Evolutionary conservation across 2,113 vertebrate species (phyloP), one percentile per base, ranked within the genome.

Genomic region (Gallinago media): DNA sequence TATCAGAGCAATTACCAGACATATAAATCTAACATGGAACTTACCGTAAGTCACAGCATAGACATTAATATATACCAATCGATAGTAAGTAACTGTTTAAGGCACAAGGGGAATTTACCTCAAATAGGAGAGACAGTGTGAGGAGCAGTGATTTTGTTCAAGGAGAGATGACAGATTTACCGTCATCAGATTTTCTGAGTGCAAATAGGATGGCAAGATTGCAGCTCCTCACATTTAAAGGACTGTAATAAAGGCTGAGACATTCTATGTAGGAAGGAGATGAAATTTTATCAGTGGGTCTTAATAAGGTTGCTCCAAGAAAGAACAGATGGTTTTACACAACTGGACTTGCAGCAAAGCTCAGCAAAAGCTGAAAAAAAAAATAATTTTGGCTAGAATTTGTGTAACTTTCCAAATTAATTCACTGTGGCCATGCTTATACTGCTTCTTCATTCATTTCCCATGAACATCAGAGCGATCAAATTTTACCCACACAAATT

Each of bases 381-480:
- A 91, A 22, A 15, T 47, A 83, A 58, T 44, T 85, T 93, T 88
- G 74, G 78, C 78, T 88, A 93, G 94, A 96, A 96, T 95, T 96
- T 86, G 76, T 83, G 63, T 92, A 93, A 95, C 94, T 96, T 96
- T 94, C 85, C 90, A 89, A 93, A 93, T 88, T 96, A 96, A 96
- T 96, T 96, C 92, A 94, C 92, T 97, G 88, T 97, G 95, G 76
- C 92, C 70, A 91, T 93, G 55, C 90, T 93, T 91, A 73, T 50
- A 74, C 59, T 80, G 34, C 94, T 90, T 73, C 79, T 96, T 93
- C 88, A 88, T 91, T 96, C 79, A 67, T 96, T 97, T 96, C 94
- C 95, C 96, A 97, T 95, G 96, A 95, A 94, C 90, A 95, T 97
- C 96, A 96, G 95, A 90, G 95, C 5, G 92, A 96, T 96, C 92